Percentiles rank a stretch among this genome's conserved stretches.
These are phyloP conservation scores for Bradypodion ventrale DNA, from an alignment of 2,797 vertebrate species.

Conservation along the genomic window DNA sequence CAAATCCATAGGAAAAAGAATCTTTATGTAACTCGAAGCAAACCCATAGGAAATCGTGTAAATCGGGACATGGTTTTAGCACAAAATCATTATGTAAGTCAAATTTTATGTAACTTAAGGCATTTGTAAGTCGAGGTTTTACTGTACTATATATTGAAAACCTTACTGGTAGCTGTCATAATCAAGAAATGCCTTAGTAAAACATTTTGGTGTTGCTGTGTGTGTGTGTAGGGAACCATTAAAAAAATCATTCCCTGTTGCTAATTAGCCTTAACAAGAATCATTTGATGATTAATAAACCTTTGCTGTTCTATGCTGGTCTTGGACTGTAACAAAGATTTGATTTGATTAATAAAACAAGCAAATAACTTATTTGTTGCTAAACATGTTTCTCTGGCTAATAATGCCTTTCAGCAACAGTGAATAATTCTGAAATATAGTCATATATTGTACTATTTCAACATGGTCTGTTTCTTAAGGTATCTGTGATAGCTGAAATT, in stretches of 20 bases:
- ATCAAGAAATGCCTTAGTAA: not conserved
- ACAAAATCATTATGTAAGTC: too few relatives aligned
- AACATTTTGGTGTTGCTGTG: too few relatives aligned
- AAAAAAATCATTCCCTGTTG: not conserved
- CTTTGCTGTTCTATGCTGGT: too few relatives aligned
- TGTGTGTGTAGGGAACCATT: not conserved
- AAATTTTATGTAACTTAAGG: too few relatives aligned
- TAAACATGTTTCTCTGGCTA: not conserved
- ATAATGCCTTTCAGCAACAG: not conserved
- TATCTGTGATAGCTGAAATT: not conserved
- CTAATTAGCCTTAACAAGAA: not conserved
- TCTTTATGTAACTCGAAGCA: too few relatives aligned
- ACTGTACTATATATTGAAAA: too few relatives aligned
- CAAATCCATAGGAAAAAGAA: too few relatives aligned
- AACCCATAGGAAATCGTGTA: too few relatives aligned
- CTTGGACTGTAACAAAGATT: too few relatives aligned
- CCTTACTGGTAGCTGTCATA: not conserved
- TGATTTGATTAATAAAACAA: too few relatives aligned
- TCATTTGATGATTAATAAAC: not conserved
- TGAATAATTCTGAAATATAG: not conserved
- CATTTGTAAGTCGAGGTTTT: too few relatives aligned
- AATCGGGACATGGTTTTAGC: too few relatives aligned
- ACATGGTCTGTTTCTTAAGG: not conserved
- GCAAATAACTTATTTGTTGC: not conserved
- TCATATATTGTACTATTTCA: not conserved